Conservation (phyloP, 2,113 vertebrate species). For the Brevimyrus niger region DNA sequence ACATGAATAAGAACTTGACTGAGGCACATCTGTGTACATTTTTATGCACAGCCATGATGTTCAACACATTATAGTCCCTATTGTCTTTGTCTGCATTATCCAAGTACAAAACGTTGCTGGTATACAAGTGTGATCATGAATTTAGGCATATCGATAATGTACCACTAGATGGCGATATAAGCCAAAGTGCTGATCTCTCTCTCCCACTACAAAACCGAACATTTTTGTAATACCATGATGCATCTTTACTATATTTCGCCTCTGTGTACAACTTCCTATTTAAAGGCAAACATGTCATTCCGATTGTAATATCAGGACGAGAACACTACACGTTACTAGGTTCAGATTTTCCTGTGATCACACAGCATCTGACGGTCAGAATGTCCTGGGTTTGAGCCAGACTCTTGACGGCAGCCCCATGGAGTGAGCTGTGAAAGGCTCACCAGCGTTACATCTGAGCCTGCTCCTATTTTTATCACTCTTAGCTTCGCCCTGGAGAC, state of each 20-base stretch:
- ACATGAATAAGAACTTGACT: background rate
- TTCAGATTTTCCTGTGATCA: background rate
- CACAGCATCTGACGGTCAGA: background rate
- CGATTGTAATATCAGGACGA: background rate
- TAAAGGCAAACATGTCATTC: background rate
- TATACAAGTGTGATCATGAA: background rate
- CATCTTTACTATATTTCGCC: background rate
- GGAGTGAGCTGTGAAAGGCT: background rate
- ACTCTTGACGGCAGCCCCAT: background rate
- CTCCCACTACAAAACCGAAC: background rate
- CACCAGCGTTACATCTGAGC: background rate
- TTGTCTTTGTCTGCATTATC: background rate
- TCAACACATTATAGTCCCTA: background rate
- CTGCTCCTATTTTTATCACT: background rate
- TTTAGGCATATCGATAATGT: background rate
- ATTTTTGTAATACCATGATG: background rate
- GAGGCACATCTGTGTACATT: background rate
- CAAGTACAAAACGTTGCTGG: background rate
- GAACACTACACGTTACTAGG: background rate
- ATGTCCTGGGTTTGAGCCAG: background rate
- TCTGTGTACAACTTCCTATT: background rate
- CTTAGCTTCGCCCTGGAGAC: background rate
- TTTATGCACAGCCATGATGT: background rate
- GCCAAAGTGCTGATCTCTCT: background rate
- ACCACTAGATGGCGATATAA: slow-evolving; percentile 16